Conservation (phyloP, 2,797 vertebrate species). For the Hypotaenidia philippensis region DNA sequence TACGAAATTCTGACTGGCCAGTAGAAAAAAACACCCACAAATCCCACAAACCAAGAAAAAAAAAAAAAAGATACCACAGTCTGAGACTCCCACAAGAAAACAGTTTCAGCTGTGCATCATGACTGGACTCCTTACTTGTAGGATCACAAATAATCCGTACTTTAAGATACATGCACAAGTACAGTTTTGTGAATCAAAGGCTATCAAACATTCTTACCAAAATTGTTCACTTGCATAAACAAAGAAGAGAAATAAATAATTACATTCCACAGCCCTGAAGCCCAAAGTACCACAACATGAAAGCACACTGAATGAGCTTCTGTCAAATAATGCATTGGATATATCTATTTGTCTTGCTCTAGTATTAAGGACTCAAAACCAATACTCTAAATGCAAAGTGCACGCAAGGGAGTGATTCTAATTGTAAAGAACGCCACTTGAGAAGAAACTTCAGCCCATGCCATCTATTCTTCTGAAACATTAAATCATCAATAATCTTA, state of each 20-base stretch:
- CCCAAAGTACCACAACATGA: background rate
- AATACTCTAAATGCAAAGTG: background rate
- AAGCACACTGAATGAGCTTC: background rate
- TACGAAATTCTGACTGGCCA: background rate
- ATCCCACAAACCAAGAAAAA: too few species aligned
- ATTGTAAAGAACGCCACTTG: background rate
- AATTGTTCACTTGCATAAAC: background rate
- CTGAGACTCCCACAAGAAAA: background rate
- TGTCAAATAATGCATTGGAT: rapidly evolving
- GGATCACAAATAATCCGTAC: background rate
- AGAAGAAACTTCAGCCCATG: background rate
- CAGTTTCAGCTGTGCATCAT: background rate
- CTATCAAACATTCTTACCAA: background rate
- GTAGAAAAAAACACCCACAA: background rate
- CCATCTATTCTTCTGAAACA: background rate
- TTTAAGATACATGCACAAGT: background rate
- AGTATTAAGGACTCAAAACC: rapidly evolving
- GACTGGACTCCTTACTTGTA: rapidly evolving
- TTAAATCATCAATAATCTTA: background rate
- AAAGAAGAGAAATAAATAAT: background rate
- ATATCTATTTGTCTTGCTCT: background rate
- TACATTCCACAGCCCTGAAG: background rate
- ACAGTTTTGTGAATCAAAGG: background rate
- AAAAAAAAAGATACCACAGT: background rate
- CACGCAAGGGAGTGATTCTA: background rate